Evolutionary conservation across 1,140 invertebrate species (phyloP).

Genomic region (Pemphigus obesinymphae): DNA sequence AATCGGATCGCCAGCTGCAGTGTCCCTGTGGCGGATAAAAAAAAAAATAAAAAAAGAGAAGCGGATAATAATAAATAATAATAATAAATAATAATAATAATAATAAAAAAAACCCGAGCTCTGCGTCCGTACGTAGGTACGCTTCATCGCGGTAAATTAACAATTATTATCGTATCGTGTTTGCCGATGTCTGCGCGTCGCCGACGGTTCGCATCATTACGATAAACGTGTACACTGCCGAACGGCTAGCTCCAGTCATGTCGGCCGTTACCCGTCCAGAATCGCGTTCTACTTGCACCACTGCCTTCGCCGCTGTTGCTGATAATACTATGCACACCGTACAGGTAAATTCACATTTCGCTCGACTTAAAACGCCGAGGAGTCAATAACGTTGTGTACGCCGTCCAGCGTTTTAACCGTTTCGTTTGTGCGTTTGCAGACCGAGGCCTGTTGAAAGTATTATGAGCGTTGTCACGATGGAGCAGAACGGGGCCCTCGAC

Average conservation of each 20-base stretch:
- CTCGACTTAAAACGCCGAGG: no score
- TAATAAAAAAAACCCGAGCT: not conserved
- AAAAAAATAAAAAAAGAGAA: not conserved
- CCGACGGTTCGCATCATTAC: not conserved
- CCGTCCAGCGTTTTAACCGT: no score
- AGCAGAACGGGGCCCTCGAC: conserved; percentile 18
- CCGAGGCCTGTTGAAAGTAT: not conserved
- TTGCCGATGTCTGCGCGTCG: not conserved
- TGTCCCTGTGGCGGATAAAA: not conserved
- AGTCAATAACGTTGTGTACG: no score
- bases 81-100: no score
- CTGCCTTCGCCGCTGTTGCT: not conserved
- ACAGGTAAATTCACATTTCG: no score
- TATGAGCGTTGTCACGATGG: conserved; percentile 17
- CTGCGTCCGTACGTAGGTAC: no score
- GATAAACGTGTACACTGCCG: no score
- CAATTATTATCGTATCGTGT: not conserved
- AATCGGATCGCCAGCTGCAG: not conserved
- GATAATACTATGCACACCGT: not conserved
- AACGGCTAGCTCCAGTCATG: not conserved
- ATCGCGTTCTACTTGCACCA: not conserved
- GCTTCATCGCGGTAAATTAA: not conserved
- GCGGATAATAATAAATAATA: no score
- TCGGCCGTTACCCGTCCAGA: not conserved
- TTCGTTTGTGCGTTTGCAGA: not conserved